Evolutionary conservation across 2,797 vertebrate genomes (phyloP).

Genomic region (Staurois parvus): DNA sequence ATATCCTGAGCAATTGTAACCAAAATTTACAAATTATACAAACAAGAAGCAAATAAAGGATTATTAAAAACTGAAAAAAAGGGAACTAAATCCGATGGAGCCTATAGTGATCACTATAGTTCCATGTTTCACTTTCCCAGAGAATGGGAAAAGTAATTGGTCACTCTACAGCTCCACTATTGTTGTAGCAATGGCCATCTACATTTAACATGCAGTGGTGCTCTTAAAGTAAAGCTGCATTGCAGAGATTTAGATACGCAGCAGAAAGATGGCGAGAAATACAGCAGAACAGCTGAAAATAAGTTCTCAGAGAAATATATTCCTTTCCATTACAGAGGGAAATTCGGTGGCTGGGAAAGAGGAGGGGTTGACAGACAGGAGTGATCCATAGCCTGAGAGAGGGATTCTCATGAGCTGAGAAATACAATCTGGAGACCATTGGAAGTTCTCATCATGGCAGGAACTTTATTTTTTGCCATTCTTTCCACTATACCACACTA

Average conservation of each 20-base stretch:
- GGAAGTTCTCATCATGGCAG: not conserved
- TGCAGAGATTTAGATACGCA: not conserved
- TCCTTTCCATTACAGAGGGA: constrained; percentile 8
- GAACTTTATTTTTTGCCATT: not conserved
- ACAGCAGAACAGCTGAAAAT: not conserved
- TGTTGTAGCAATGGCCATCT: too few relatives aligned
- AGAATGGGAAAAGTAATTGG: too few relatives aligned
- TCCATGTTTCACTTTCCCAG: too few relatives aligned
- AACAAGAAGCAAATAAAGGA: too few relatives aligned
- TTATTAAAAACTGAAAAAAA: too few relatives aligned
- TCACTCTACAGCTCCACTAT: too few relatives aligned
- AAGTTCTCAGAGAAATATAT: not conserved
- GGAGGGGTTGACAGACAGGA: constrained; percentile 23
- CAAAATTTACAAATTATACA: too few relatives aligned
- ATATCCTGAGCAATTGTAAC: too few relatives aligned
- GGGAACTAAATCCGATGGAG: too few relatives aligned
- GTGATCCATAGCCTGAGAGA: constrained; percentile 34
- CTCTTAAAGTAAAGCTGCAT: too few relatives aligned
- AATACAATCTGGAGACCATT: constrained; percentile 1
- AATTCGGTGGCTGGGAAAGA: constrained; percentile 22
- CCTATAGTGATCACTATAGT: too few relatives aligned
- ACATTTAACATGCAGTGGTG: too few relatives aligned
- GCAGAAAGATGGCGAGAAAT: constrained; percentile 10
- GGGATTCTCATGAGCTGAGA: constrained; percentile 15
- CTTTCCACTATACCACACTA: constrained; percentile 2